A percentile compares a stretch with the other conserved stretches of the same genome.
Evolutionary conservation across 2,113 vertebrate species (phyloP).

Genomic region (Dolichallabes microphthalmus): DNA sequence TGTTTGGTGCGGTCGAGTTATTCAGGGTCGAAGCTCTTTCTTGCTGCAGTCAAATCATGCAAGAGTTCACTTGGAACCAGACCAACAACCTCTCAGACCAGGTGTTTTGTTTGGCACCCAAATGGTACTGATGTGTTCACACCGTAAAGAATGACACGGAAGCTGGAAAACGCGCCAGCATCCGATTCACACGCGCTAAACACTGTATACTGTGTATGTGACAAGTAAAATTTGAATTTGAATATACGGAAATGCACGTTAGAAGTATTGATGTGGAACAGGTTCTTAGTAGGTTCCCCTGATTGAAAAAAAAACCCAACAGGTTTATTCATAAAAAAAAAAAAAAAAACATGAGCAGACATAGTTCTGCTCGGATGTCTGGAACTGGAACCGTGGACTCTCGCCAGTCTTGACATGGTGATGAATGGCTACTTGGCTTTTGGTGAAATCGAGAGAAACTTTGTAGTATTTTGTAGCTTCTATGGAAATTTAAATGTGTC

Average conservation of each 20-base stretch:
- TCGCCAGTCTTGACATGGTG: not conserved
- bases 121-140: not conserved
- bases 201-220: too few species aligned
- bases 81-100: not conserved
- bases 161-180: not conserved
- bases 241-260: not conserved
- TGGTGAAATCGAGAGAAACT: not conserved
- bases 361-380: not conserved
- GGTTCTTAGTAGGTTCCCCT: not conserved
- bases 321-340: not conserved
- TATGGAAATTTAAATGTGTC: not conserved
- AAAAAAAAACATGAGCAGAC: too few species aligned
- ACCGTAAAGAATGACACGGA: not conserved
- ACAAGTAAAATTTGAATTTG: too few species aligned
- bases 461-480: not conserved
- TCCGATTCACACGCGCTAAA: not conserved
- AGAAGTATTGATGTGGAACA: not conserved
- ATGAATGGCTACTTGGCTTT: slow-evolving; percentile 1
- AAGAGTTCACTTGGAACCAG: not conserved
- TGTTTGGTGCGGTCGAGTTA: not conserved
- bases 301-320: not conserved
- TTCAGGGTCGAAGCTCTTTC: not conserved
- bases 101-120: not conserved
- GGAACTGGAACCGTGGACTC: not conserved
- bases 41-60: not conserved